A percentile compares a stretch with the other conserved stretches of the same genome.
Evolutionary conservation across 2,797 vertebrate genomes (phyloP).

Genomic region (Scarus forsteni): DNA sequence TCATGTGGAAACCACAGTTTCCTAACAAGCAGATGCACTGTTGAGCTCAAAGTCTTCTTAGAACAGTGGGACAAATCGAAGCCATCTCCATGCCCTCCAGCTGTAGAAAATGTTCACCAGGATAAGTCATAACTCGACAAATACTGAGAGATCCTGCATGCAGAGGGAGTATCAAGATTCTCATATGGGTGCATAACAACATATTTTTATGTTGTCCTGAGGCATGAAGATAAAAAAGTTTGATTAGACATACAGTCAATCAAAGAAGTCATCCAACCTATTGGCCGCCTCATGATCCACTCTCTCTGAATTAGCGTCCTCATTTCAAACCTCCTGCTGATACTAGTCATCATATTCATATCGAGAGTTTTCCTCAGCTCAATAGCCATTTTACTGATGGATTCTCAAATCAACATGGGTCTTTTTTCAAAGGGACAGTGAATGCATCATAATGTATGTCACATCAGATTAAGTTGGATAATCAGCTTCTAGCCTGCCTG

Average conservation of each 20-base stretch:
- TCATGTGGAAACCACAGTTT: slow-evolving; percentile 40
- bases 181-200: neutral
- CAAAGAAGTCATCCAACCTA: neutral
- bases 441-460: too few relatives aligned
- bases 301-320: too few relatives aligned
- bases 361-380: too few relatives aligned
- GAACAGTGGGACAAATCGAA: slow-evolving; percentile 4
- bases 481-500: too few relatives aligned
- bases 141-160: slow-evolving; percentile 7
- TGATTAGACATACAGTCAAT: neutral
- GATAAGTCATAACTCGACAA: slow-evolving; percentile 14
- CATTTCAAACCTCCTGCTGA: too few relatives aligned
- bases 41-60: neutral
- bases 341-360: too few relatives aligned
- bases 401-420: too few relatives aligned
- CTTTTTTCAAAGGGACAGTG: too few relatives aligned
- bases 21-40: neutral
- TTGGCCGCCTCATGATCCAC: neutral
- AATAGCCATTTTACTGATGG: too few relatives aligned
- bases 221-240: neutral
- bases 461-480: too few relatives aligned
- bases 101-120: neutral
- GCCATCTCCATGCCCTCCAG: slow-evolving; percentile 6
- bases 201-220: neutral
- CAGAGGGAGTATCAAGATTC: rapidly evolving